Evolutionary conservation across 2,113 vertebrate genomes (phyloP), one percentile per base, ranked within the genome.

Genomic region (Campylorhamphus procurvoides): DNA sequence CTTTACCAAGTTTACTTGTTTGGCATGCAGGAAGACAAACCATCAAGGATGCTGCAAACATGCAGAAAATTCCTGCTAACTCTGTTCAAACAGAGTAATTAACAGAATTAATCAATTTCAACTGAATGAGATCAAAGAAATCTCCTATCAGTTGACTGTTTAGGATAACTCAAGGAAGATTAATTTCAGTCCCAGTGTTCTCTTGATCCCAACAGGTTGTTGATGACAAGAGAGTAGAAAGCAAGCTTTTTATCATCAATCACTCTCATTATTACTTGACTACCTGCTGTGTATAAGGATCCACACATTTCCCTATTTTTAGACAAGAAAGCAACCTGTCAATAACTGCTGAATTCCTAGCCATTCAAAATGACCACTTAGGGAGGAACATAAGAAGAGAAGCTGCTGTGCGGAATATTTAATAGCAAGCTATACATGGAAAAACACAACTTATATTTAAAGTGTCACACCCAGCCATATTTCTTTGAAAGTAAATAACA

Each of bases 61-160:
- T 0, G 2, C 85, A 95, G 75, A 77, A 96, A 94, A 96, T 90
- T 94, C 92, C 73, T 94, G 89, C 93, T 93, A 94, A 93, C 64
- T 84, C 92, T 82, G 81, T 97, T 96, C 92, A 96, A 96, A 86
- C 55, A 90, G 58, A 93, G 79, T 92, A 94, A 97, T 96, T 96
- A 97, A 96, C 69, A 90, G 68, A 91, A 94, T 96, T 87, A 93
- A 94, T 97, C 96, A 91, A 91, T 95, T 96, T 93, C 72, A 94
- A 63, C 69, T 75, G 75, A 92, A 90, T 75, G 68, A 95, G 87
- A 96, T 96, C 93, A 97, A 96, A 97, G 96, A 96, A 96, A 82
- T 87, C 71, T 90, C 84, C 84, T 66, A 82, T 96, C 92, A 90
- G 53, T 52, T 90, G 78, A 82, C 76, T 94, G 62, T 68, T 94